These are phyloP conservation scores for Mythimna impura DNA, from an alignment of 2,888 invertebrate genomes.

Conservation along the genomic window DNA sequence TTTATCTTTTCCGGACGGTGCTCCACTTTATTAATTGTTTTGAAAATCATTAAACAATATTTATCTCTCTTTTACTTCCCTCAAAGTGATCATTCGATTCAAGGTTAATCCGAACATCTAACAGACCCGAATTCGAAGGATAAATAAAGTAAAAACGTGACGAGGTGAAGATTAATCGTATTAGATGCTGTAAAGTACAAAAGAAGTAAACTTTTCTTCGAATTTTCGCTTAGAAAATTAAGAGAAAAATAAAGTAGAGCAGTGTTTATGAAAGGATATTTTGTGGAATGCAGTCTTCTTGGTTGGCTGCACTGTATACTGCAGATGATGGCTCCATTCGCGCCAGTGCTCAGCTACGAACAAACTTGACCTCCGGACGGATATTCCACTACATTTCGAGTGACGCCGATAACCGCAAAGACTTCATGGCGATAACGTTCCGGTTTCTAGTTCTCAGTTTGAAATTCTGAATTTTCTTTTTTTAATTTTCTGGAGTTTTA, in stretches of 20 bases:
- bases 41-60: slow-evolving; percentile 5
- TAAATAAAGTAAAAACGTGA: slow-evolving; percentile 54
- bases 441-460: slow-evolving; percentile 29
- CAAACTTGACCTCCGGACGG: slow-evolving; percentile 52
- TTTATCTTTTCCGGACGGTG: background rate
- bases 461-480: slow-evolving; percentile 1
- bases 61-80: slow-evolving; percentile 16
- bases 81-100: slow-evolving; percentile 26
- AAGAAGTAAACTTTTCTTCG: background rate
- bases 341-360: slow-evolving; percentile 56
- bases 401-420: slow-evolving; percentile 39
- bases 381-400: slow-evolving; percentile 49
- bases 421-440: slow-evolving; percentile 41
- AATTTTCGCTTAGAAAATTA: slow-evolving; percentile 20
- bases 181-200: slow-evolving; percentile 17
- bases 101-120: slow-evolving; percentile 21
- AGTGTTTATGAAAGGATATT: slow-evolving; percentile 32
- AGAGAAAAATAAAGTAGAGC: slow-evolving; percentile 33
- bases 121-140: slow-evolving; percentile 38
- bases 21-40: background rate
- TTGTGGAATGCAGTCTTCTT: slow-evolving; percentile 39
- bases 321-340: slow-evolving; percentile 70
- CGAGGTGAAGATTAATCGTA: slow-evolving; percentile 50
- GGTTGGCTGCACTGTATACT: slow-evolving; percentile 49
- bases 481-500: slow-evolving; percentile 12